Evolutionary conservation across 2,113 vertebrate genomes (phyloP), one percentile per base, ranked within the genome.

Genomic region (Nothoprocta pentlandii): DNA sequence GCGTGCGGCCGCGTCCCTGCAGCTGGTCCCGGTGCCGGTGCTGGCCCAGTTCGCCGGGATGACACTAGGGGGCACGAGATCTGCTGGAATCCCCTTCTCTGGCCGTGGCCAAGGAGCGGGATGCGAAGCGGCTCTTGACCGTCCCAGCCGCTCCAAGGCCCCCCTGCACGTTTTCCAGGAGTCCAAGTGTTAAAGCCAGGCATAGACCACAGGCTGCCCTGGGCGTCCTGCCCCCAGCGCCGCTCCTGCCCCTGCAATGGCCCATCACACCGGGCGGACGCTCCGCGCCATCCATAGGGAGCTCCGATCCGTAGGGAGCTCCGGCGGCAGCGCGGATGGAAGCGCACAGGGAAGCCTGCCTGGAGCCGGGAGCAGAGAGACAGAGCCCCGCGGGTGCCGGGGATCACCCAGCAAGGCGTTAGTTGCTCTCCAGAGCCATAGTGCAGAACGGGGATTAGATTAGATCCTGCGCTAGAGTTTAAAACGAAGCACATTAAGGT

Each of bases 51-150:
- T 95, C 92, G 12, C 80, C 54, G 21, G 78, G 59, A 85, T 89
- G 89, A 92, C 96, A 93, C 94, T 93, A 96, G 96, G 95, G 93
- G 96, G 96, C 96, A 96, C 26, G 81, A 95, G 94, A 89, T 96
- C 84, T 95, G 92, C 86, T 96, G 79, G 68, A 97, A 96, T 95
- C 78, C 70, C 47, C 26, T 70, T 93, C 83, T 90, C 80, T 86
- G 62, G 74, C 73, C 39, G n/a, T 63, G 69, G 61, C 77, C 69
- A 64, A 14, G 54, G 30, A n/a, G 58, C 41, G 70, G 69, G 47
- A 77, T 30, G 68, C 34, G 34, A 76, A 84, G 73, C 85, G 7
- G 44, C 58, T 90, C 39, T 69, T 78, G 93, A 93, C 77, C 88
- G 39, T 80, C 36, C 56, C 2, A 71, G 39, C 32, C 17, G 2